A percentile compares a stretch with the other conserved stretches of the same genome.
Conservation (phyloP, 37 sponge, comb jelly and placozoan species). For the Diacarnus erythraeanus region DNA sequence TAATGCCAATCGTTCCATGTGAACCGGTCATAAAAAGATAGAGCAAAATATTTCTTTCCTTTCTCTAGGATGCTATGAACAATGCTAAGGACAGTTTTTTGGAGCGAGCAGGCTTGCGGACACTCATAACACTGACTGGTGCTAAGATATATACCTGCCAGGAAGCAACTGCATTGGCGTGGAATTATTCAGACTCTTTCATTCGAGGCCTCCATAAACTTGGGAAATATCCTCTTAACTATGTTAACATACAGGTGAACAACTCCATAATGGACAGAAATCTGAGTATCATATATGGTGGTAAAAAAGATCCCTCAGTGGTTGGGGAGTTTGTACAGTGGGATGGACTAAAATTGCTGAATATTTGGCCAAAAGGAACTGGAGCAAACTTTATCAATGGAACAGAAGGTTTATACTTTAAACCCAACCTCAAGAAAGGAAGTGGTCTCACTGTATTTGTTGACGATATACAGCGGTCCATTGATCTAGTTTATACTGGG, state of each 20-base stretch:
- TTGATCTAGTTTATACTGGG: constrained; percentile 41
- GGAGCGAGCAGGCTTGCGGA: not conserved
- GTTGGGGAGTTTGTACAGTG: constrained; percentile 72
- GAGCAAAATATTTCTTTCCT: not conserved
- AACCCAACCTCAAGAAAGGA: constrained; percentile 55
- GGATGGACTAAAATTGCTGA: constrained; percentile 35
- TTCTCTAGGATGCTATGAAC: not conserved
- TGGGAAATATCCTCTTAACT: not conserved
- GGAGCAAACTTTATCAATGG: constrained; percentile 65
- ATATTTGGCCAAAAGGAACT: constrained; percentile 32
- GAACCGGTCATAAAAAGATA: too few species aligned
- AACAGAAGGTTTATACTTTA: constrained; percentile 84
- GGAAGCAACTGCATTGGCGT: constrained; percentile 47
- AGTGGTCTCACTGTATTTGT: constrained; percentile 63
- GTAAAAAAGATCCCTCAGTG: constrained; percentile 29
- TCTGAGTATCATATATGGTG: constrained; percentile 58
- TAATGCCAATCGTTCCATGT: too few species aligned
- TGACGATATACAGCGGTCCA: constrained; percentile 70
- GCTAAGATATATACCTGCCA: constrained; percentile 36
- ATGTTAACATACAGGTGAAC: constrained; percentile 56
- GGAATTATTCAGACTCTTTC: constrained; percentile 74
- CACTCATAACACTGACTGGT: not conserved
- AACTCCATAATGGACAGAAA: constrained; percentile 40
- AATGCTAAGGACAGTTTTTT: constrained; percentile 11
- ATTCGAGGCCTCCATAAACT: constrained; percentile 26